Conservation (phyloP, 2,888 invertebrate genomes). For the Polydrusus pterygomalis region DNA sequence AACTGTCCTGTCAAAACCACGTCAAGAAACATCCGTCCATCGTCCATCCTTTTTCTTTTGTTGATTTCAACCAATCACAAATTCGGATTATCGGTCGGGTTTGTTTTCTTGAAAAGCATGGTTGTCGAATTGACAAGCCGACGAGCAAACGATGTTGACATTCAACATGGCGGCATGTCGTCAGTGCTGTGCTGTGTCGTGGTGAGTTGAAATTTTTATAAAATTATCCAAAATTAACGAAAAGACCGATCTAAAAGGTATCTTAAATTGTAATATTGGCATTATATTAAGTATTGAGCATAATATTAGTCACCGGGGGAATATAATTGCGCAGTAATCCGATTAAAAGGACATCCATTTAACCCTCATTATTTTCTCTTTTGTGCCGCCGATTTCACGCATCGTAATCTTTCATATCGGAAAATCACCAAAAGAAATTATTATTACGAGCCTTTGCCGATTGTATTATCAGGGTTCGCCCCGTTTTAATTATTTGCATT, state of each 20-base stretch:
- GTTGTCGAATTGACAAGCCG: constrained; percentile 46
- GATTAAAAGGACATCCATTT: constrained; percentile 27
- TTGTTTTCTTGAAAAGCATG: constrained; percentile 39
- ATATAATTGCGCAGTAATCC: constrained; percentile 35
- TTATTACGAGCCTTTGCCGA: constrained; percentile 1
- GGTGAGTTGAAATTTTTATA: constrained; percentile 80
- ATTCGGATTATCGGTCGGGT: constrained; percentile 11
- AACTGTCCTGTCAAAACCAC: constrained; percentile 24
- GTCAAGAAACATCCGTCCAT: neutral
- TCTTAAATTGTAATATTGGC: constrained; percentile 55
- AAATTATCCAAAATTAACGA: constrained; percentile 63
- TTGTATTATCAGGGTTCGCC: constrained; percentile 1
- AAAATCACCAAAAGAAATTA: constrained; percentile 29
- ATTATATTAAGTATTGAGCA: constrained; percentile 13
- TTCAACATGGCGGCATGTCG: constrained; percentile 97
- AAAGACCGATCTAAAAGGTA: constrained; percentile 63
- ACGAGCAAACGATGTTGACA: constrained; percentile 76
- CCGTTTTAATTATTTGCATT: constrained; percentile 14
- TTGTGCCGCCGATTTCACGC: constrained; percentile 66
- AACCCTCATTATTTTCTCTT: constrained; percentile 58
- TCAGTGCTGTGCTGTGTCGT: constrained; percentile 97
- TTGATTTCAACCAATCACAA: constrained; percentile 38
- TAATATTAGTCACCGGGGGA: neutral
- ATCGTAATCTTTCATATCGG: constrained; percentile 51
- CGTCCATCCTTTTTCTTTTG: constrained; percentile 15